Evolutionary conservation across 37 sponge, comb jelly and placozoan species (phyloP).

Genomic region (Beroe ovata): DNA sequence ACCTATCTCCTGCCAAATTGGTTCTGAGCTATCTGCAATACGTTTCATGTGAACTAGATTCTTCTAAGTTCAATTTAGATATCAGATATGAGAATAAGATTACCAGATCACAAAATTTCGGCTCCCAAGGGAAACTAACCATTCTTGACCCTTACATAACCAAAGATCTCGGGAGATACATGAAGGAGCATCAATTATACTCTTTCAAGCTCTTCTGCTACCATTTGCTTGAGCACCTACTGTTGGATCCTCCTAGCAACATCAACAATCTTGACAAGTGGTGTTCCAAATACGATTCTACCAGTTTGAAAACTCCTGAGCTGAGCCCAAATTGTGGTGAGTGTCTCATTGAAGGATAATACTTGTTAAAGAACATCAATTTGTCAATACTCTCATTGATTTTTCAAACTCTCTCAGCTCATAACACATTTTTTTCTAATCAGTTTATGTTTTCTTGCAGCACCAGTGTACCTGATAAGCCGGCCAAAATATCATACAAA

Average conservation of each 20-base stretch:
- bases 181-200: conserved; percentile 12
- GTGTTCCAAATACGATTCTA: background rate
- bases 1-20: conserved; percentile 2
- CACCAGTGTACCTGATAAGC: background rate
- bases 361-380: no score
- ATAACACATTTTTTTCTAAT: no score
- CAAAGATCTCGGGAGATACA: conserved; percentile 33
- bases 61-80: background rate
- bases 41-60: conserved; percentile 26
- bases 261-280: background rate
- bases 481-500: background rate
- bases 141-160: conserved; percentile 5
- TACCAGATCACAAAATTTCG: background rate
- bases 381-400: no score
- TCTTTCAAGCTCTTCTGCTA: conserved; percentile 1
- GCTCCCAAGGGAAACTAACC: background rate
- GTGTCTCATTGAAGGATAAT: no score
- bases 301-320: background rate
- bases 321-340: background rate
- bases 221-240: background rate
- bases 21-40: background rate
- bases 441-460: no score
- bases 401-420: no score
- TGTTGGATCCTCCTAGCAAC: background rate
- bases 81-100: background rate